Evolutionary conservation across 2,888 invertebrate genomes (phyloP).

Genomic region (Anticlea derivata): DNA sequence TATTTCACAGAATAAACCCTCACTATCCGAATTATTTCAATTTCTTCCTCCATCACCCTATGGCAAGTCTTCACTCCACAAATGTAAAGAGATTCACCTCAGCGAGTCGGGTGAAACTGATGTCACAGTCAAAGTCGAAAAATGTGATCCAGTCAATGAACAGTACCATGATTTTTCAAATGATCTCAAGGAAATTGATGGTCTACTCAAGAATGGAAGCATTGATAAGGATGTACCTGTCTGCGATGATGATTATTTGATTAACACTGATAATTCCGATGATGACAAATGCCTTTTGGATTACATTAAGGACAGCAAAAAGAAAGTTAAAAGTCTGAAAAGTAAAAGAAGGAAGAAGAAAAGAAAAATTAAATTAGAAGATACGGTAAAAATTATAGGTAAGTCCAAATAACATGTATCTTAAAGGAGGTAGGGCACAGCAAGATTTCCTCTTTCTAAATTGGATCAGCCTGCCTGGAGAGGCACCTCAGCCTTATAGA

Average conservation of each 20-base stretch:
- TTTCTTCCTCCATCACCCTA: constrained; percentile 9
- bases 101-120: not conserved
- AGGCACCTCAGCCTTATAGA: too few relatives aligned
- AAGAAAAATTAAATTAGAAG: constrained; percentile 12
- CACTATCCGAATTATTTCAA: constrained; percentile 14
- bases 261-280: not conserved
- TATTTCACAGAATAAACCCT: constrained; percentile 16
- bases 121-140: constrained; percentile 10
- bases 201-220: too few relatives aligned
- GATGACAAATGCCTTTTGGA: constrained; percentile 16
- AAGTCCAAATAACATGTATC: too few relatives aligned
- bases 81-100: not conserved
- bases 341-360: constrained; percentile 1
- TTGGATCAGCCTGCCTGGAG: too few relatives aligned
- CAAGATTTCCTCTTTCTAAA: too few relatives aligned
- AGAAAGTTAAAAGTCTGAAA: not conserved
- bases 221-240: not conserved
- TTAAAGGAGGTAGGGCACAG: too few relatives aligned
- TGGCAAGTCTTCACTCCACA: not conserved
- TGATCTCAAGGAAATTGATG: not conserved
- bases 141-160: constrained; percentile 2
- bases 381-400: not conserved
- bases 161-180: not conserved
- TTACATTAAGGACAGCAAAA: constrained; percentile 2
- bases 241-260: not conserved